Conservation (phyloP, 2,113 vertebrate species). For the Zootoca vivipara region DNA sequence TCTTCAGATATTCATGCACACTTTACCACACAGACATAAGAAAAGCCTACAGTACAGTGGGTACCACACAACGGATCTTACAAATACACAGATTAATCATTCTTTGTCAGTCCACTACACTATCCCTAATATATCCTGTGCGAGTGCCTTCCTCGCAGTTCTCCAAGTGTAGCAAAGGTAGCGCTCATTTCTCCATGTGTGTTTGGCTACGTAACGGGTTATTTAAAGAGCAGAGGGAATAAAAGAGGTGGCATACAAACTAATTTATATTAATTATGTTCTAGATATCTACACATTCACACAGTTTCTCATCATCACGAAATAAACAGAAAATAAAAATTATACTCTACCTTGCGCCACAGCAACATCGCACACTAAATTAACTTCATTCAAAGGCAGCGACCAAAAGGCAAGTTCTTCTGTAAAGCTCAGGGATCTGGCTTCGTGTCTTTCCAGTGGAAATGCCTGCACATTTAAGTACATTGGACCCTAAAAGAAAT, state of each 20-base stretch:
- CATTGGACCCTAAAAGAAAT: slow-evolving; percentile 85
- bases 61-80: no score
- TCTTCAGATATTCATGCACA: no score
- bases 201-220: not conserved
- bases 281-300: fast-evolving
- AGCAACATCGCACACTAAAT: slow-evolving; percentile 88
- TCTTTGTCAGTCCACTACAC: not conserved
- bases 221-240: not conserved
- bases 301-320: not conserved
- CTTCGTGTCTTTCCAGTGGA: slow-evolving; percentile 85
- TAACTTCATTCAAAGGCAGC: slow-evolving; percentile 89
- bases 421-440: slow-evolving; percentile 87
- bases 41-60: no score
- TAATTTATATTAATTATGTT: not conserved
- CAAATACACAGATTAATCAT: no score
- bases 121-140: not conserved
- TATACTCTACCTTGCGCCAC: slow-evolving; percentile 82
- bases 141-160: not conserved
- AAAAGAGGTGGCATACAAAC: not conserved
- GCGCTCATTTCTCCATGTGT: no score
- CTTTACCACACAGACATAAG: no score
- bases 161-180: not conserved
- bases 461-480: slow-evolving; percentile 87
- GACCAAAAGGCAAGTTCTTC: slow-evolving; percentile 91
- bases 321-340: not conserved